A percentile compares a stretch with the other conserved stretches of the same genome.
phyloP scores from a whole-genome alignment of 2,888 invertebrate genomes.

The Magallana nippona region DNA sequence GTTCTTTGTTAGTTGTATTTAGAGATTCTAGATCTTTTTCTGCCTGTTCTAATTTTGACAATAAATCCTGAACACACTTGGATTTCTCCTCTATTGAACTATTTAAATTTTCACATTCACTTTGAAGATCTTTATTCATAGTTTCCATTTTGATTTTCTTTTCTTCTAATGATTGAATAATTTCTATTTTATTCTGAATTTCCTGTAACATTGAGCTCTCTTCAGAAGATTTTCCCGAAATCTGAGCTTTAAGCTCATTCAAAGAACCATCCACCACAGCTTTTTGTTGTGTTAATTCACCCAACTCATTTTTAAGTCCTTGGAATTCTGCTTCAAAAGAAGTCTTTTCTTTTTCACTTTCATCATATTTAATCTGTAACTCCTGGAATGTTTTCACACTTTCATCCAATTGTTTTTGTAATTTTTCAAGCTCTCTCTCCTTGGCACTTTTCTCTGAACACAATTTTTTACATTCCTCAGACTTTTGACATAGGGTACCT shows the following conservation, averaged over 20 bases:
- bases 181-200: neutral
- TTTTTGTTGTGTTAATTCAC: neutral
- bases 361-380: neutral
- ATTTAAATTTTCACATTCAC: neutral
- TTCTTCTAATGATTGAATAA: constrained; percentile 43
- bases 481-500: constrained; percentile 11
- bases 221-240: neutral
- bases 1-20: neutral
- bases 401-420: neutral
- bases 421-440: constrained; percentile 16
- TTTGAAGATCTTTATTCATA: constrained; percentile 3
- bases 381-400: constrained; percentile 4
- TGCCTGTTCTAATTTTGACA: neutral
- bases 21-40: neutral
- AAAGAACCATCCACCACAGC: neutral
- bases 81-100: neutral
- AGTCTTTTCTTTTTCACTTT: constrained; percentile 6
- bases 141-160: constrained; percentile 45
- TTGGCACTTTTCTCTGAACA: neutral
- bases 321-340: constrained; percentile 35
- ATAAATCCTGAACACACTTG: neutral
- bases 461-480: constrained; percentile 29
- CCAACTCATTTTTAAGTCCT: constrained; percentile 35
- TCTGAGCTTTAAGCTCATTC: neutral
- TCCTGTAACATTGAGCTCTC: neutral